Evolutionary conservation across 2,797 vertebrate genomes (phyloP).

Genomic region (Acomys russatus): DNA sequence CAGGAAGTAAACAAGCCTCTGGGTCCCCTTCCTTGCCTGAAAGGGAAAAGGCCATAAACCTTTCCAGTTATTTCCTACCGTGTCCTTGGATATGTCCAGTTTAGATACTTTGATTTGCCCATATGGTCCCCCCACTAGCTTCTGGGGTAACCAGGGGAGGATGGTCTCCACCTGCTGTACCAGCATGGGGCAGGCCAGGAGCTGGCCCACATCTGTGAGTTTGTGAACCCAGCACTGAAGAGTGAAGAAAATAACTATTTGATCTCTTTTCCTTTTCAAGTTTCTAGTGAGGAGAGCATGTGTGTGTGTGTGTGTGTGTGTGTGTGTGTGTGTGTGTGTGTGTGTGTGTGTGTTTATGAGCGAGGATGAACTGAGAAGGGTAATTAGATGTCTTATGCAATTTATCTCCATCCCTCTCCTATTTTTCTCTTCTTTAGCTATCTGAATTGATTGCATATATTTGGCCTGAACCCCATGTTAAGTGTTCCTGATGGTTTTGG

Average conservation of each 20-base stretch:
- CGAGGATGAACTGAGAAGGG: constrained; percentile 38
- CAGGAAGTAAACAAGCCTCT: neutral
- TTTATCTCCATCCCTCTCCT: constrained; percentile 77
- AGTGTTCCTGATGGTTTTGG: constrained; percentile 86
- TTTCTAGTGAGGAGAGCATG: neutral
- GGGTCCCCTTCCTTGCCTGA: rapidly evolving
- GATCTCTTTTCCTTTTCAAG: neutral
- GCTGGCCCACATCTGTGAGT: rapidly evolving
- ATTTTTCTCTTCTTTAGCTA: constrained; percentile 62
- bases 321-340: neutral
- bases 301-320: neutral
- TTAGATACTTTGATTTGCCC: neutral
- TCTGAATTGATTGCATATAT: constrained; percentile 82
- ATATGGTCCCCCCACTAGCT: too few species aligned
- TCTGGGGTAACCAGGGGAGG: too few species aligned
- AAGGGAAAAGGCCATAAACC: neutral
- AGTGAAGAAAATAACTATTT: rapidly evolving
- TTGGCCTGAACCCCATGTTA: constrained; percentile 82
- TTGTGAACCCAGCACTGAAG: rapidly evolving
- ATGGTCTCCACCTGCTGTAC: rapidly evolving
- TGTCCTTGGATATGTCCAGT: neutral
- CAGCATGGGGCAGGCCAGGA: rapidly evolving
- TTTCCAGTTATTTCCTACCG: neutral
- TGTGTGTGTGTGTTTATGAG: neutral
- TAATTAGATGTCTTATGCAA: constrained; percentile 83